Evolutionary conservation across 1,140 invertebrate species (phyloP), one percentile per base, ranked within the genome.

Genomic region (Gonatopus flavifemur): DNA sequence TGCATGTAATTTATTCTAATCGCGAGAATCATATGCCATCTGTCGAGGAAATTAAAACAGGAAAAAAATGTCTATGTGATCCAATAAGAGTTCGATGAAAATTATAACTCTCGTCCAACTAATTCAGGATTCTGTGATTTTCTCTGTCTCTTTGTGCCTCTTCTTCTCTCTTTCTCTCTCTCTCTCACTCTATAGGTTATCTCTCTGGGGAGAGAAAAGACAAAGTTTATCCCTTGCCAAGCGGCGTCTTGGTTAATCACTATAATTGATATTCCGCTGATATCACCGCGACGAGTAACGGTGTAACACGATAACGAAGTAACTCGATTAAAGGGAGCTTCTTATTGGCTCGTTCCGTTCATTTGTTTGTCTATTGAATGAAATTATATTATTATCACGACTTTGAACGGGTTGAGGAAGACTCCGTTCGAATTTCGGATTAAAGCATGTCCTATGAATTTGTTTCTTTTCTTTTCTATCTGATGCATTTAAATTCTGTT

Each of bases 251-350:
- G 60, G 72, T 76, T 78, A 78, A 78, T 78, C 72, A 78, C 72
- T 74, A 76, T 77, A 78, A 78, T 78, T 77, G 76, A 78, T 78
- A 78, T 78, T 78, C 76, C 70, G 64, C 60, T 71, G 76, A 78
- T 78, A 78, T 77, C 76, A 76, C 72, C 69, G 67, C 63, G 52
- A 60, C 57, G 59, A 60, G 70, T 71, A 74, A 74, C 67, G 67
- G 66, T 67, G 61, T 65, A 72, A 69, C 57, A 55, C 53, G 59
- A 62, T 77, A 77, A 77, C 67, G 72, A 76, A 71, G 67, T 76
- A 77, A 78, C 62, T 40, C 63, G 64, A 76, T 74, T 73, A 70
- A 76, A 76, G 69, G 66, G 55, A 68, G 66, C 60, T 66, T 69
- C 74, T 77, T 72, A 78, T 74, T 76, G 74, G 67, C 52, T 67